Evolutionary conservation across 2,797 vertebrate genomes (phyloP).

Genomic region (Ambastaia sidthimunki): DNA sequence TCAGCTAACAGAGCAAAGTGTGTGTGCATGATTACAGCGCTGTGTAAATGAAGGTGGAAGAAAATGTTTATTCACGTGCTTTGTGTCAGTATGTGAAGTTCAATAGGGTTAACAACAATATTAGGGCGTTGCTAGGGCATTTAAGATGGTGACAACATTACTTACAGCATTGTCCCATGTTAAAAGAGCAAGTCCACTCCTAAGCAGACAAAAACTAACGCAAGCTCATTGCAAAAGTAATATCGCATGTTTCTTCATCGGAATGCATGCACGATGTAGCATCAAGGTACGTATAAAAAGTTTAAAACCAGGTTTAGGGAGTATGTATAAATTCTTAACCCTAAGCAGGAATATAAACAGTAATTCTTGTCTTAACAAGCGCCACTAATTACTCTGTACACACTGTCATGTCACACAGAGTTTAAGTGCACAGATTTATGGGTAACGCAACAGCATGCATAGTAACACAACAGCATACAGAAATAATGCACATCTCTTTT

Average conservation of each 20-base stretch:
- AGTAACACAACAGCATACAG: conserved; percentile 5
- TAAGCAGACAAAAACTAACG: not conserved
- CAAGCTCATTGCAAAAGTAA: no score
- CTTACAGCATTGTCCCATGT: not conserved
- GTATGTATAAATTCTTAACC: not conserved
- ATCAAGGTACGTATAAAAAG: no score
- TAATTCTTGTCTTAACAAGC: not conserved
- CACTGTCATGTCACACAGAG: not conserved
- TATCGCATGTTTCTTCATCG: no score
- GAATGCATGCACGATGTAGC: no score
- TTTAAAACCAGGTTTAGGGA: not conserved
- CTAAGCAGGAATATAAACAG: no score
- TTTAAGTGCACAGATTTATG: not conserved
- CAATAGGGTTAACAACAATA: not conserved
- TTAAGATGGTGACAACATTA: not conserved
- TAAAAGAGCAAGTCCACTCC: not conserved
- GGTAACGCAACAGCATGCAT: conserved; percentile 2
- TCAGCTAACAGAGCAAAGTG: not conserved
- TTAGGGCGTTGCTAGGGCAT: not conserved
- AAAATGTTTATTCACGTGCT: not conserved
- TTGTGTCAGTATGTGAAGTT: conserved; percentile 9
- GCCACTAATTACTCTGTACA: not conserved
- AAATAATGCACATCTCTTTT: conserved; percentile 24
- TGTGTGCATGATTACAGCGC: not conserved
- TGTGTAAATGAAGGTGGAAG: conserved; percentile 22